These are phyloP conservation scores for Styela clava DNA, from an alignment of 23 tunicate species.

Conservation along the genomic window DNA sequence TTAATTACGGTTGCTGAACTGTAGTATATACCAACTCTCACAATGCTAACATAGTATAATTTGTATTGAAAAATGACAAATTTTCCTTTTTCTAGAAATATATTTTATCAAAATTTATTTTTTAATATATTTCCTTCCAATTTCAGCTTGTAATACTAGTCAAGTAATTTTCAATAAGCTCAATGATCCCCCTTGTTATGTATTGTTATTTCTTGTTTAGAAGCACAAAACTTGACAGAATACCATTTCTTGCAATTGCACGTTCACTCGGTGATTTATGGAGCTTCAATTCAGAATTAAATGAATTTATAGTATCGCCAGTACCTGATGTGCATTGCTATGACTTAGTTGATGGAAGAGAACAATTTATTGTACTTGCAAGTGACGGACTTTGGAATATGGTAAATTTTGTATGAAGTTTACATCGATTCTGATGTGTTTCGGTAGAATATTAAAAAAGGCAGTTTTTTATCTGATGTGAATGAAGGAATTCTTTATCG, in stretches of 20 bases:
- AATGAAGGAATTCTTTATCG: not conserved
- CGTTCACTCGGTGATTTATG: slow-evolving; percentile 92
- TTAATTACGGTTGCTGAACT: no score
- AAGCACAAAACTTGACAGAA: slow-evolving; percentile 93
- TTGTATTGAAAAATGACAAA: no score
- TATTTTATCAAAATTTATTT: no score
- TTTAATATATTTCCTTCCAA: no score
- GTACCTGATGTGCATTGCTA: slow-evolving; percentile 83
- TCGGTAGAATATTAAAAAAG: not conserved
- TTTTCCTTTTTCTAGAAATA: no score
- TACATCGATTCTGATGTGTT: no score
- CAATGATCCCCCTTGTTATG: no score
- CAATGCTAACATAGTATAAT: no score
- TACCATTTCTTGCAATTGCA: slow-evolving; percentile 94
- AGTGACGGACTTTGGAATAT: slow-evolving; percentile 95
- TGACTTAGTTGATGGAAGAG: slow-evolving; percentile 55
- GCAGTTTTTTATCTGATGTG: not conserved
- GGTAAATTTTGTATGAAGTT: slow-evolving; percentile 27
- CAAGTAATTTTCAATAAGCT: no score
- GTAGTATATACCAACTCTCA: no score
- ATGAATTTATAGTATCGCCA: slow-evolving; percentile 89
- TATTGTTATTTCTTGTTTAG: no score
- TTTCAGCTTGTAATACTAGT: no score
- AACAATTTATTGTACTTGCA: slow-evolving; percentile 79
- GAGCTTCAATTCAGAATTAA: slow-evolving; percentile 80